A percentile compares a stretch with the other conserved stretches of the same genome.
Conservation (phyloP, 2,113 vertebrate genomes). For the Peromyscus leucopus region DNA sequence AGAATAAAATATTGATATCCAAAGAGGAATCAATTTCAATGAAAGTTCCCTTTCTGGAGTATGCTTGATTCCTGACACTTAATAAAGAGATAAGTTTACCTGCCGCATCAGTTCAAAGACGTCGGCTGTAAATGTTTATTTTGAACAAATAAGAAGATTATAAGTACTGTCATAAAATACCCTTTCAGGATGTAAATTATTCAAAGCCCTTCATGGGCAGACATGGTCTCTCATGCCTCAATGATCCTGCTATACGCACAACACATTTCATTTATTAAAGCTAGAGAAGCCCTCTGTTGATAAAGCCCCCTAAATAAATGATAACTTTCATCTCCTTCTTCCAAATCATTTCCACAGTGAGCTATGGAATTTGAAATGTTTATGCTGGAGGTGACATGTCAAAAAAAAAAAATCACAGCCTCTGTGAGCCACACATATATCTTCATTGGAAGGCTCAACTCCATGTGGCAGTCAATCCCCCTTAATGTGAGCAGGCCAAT, state of each 20-base stretch:
- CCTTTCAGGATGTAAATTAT: conserved; percentile 72
- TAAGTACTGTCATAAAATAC: conserved; percentile 78
- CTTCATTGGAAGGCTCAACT: background rate
- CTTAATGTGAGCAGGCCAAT: background rate
- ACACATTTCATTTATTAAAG: conserved; percentile 74
- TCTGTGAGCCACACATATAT: fast-evolving
- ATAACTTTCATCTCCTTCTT: conserved; percentile 74
- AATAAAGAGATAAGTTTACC: conserved; percentile 80
- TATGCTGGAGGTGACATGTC: conserved; percentile 24
- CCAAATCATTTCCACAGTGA: conserved; percentile 80
- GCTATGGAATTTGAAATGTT: conserved; percentile 75
- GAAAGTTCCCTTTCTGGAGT: background rate
- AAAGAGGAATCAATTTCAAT: conserved; percentile 73
- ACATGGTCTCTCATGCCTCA: conserved; percentile 63
- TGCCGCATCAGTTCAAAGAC: conserved; percentile 59
- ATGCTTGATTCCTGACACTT: conserved; percentile 50
- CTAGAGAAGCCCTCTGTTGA: conserved; percentile 62
- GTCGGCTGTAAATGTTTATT: conserved; percentile 75
- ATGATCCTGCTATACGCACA: conserved; percentile 8
- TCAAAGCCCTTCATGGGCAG: conserved; percentile 70
- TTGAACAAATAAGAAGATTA: conserved; percentile 70
- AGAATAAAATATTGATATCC: conserved; percentile 71
- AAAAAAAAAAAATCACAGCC: background rate
- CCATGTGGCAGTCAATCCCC: fast-evolving
- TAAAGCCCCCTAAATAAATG: conserved; percentile 80